Evolutionary conservation across 2,888 invertebrate species (phyloP).

Genomic region (Parelbella ahira): DNA sequence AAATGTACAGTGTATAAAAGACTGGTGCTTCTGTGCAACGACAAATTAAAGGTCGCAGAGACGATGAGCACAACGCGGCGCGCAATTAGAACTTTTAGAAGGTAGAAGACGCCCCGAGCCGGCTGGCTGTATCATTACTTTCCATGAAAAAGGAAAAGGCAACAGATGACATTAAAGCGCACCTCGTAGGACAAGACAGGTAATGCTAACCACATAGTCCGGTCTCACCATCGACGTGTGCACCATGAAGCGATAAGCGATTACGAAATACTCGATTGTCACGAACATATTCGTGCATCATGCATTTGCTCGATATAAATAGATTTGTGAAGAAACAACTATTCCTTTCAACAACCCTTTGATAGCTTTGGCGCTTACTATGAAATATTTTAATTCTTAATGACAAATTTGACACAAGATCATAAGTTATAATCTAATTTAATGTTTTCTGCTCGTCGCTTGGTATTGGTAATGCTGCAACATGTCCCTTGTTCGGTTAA

Average conservation of each 20-base stretch:
- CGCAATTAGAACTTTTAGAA: constrained; percentile 57
- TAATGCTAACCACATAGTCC: constrained; percentile 1
- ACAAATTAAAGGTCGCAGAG: constrained; percentile 64
- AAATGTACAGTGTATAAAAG: constrained; percentile 36
- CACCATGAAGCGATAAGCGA: background rate
- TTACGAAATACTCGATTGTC: no score
- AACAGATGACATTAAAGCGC: constrained; percentile 34
- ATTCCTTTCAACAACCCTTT: no score
- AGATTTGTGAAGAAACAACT: no score
- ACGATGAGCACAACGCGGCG: constrained; percentile 47
- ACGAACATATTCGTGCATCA: no score
- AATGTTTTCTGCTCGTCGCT: no score
- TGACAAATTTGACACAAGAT: no score
- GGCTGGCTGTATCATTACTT: constrained; percentile 43
- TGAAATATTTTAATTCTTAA: no score
- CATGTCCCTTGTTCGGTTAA: constrained; percentile 1
- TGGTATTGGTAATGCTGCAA: background rate
- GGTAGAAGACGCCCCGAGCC: constrained; percentile 34
- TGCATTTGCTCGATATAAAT: no score
- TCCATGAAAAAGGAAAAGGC: constrained; percentile 34
- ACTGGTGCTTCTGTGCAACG: constrained; percentile 44
- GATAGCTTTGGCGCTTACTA: no score
- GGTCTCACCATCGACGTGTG: background rate
- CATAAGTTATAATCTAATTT: no score
- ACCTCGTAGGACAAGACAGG: constrained; percentile 14